Evolutionary conservation across 2,113 vertebrate species (phyloP), one percentile per base, ranked within the genome.

Genomic region (Elgaria multicarinata): DNA sequence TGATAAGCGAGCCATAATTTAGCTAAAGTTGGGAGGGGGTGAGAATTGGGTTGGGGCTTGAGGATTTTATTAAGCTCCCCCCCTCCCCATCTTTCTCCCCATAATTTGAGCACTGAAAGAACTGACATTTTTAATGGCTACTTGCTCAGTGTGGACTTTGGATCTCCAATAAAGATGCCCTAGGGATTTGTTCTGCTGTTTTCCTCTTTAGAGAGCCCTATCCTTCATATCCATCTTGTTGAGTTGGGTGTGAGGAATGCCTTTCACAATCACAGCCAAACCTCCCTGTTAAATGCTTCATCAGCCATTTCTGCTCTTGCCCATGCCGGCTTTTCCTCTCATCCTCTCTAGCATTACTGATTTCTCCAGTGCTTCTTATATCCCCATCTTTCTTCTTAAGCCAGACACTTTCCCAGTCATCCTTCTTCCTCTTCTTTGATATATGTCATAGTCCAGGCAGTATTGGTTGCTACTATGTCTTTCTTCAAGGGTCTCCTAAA

Each of bases 161-260:
- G 26, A 26, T 5, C 1, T 1, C 6, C 62, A 3, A 2, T 78
- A 46, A 18, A 53, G 90, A 92, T 92, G 26, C 76, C 85, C 55
- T 75, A 46, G 71, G 86, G 39, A 28, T 71, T 80, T 22, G 16
- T 90, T 79, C 82, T 91, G 79, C 28, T 53, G 50, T 64, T 91
- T 94, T 94, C 72, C 86, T 90, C 86, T 71, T 90, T 89, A 87
- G 92, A 88, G 86, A 93, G 85, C 80, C 91, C 92, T 91, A 84
- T 80, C 83, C 67, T 91, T 91, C 85, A 66, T 88, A 31, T 80
- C 33, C 18, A 22, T 0, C 50, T 88, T 2, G 3, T 87, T 93
- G 88, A 93, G 83, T 87, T 85, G 90, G 81, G 91, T 53, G 39
- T 13, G 93, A 89, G 83, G 89, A 88, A 64, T 77, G 87, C 91